Evolutionary conservation across 2,113 vertebrate genomes (phyloP).

Genomic region (Phylloscopus trochilus): DNA sequence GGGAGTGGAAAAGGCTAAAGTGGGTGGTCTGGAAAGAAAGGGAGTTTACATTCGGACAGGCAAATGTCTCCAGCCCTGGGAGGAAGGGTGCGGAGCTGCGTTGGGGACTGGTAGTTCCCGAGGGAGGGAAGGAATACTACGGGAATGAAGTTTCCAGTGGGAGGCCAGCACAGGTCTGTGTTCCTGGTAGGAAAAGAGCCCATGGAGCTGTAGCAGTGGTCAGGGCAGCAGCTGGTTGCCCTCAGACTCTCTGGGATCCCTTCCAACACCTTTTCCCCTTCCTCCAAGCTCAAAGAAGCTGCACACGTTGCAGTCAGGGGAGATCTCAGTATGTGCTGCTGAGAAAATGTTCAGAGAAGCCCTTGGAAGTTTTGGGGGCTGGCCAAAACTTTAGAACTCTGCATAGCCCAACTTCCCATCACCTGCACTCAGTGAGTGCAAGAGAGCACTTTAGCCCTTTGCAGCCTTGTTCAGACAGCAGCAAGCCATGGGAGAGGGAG

Average conservation of each 20-base stretch:
- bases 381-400: neutral
- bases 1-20: neutral
- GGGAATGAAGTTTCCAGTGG: neutral
- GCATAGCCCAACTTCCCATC: neutral
- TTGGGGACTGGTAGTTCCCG: neutral
- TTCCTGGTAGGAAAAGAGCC: neutral
- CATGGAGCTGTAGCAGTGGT: neutral
- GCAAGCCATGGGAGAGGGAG: neutral
- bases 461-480: neutral
- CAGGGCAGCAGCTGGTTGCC: neutral
- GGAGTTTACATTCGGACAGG: neutral
- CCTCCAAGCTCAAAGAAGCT: neutral
- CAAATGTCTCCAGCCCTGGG: neutral
- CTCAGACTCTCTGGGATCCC: neutral
- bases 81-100: neutral
- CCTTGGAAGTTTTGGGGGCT: neutral
- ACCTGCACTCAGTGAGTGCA: neutral
- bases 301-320: fast-evolving
- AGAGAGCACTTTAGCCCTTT: neutral
- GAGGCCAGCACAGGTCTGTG: neutral
- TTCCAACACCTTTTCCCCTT: neutral
- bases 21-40: neutral
- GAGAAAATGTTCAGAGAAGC: neutral
- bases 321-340: neutral
- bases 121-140: neutral